Percentiles rank a stretch among this genome's conserved stretches.
Evolutionary conservation across 1,140 invertebrate species (phyloP).

Genomic region (Pentalonia nigronervosa): DNA sequence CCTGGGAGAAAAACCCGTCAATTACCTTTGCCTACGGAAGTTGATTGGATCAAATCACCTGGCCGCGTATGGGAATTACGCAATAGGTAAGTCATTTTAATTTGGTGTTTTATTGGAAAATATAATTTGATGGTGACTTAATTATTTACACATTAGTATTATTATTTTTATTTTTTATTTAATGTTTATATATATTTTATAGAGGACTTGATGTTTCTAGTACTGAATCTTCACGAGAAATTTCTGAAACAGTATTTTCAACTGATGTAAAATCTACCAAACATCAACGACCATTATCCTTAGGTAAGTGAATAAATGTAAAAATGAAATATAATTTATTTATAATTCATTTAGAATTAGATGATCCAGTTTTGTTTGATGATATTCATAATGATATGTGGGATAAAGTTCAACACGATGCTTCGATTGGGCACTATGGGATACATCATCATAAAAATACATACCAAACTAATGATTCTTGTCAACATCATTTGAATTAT

Average conservation of each 20-base stretch:
- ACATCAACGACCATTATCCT: slow-evolving; percentile 62
- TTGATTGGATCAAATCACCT: slow-evolving; percentile 68
- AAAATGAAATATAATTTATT: not conserved
- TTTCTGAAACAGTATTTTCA: slow-evolving; percentile 72
- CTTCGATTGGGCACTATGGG: slow-evolving; percentile 40
- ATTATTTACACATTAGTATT: not conserved
- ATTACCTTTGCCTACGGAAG: slow-evolving; percentile 65
- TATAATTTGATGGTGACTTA: not conserved
- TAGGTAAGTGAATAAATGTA: slow-evolving; percentile 52
- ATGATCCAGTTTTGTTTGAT: slow-evolving; percentile 54
- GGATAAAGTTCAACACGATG: slow-evolving; percentile 56
- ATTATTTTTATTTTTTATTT: not conserved
- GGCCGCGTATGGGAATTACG: slow-evolving; percentile 71
- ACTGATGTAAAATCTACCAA: slow-evolving; percentile 71
- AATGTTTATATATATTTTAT: not conserved
- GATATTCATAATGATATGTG: slow-evolving; percentile 52
- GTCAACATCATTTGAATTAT: slow-evolving; percentile 52
- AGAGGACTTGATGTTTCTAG: slow-evolving; percentile 41
- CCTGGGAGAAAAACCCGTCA: slow-evolving; percentile 71
- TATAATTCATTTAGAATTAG: slow-evolving; percentile 37
- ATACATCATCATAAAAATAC: slow-evolving; percentile 52
- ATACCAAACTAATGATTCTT: slow-evolving; percentile 45
- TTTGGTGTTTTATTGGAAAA: not conserved
- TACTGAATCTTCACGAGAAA: slow-evolving; percentile 64
- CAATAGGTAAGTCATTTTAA: slow-evolving; percentile 64